phyloP scores from a whole-genome alignment of 1,140 invertebrate genomes.

The Drosophila takahashii region DNA sequence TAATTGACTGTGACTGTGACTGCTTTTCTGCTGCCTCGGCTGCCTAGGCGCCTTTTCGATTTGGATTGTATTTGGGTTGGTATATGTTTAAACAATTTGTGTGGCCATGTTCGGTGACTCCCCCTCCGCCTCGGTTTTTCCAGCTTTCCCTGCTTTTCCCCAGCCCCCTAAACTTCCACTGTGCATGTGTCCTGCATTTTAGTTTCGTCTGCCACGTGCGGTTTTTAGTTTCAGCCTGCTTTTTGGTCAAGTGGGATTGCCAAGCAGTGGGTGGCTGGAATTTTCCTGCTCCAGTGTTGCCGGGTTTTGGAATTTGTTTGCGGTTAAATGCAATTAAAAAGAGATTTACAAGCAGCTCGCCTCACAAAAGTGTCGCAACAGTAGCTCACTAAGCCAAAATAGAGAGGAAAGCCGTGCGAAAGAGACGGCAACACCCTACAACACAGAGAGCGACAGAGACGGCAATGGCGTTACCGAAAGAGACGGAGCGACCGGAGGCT shows the following conservation, averaged over 20 bases:
- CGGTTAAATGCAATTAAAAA: constrained; percentile 80
- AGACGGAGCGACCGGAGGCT: not conserved
- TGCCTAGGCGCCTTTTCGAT: constrained; percentile 53
- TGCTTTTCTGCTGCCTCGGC: constrained; percentile 20
- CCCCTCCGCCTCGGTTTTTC: not conserved
- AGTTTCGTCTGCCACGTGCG: constrained; percentile 62
- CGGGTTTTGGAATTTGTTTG: constrained; percentile 72
- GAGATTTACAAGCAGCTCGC: constrained; percentile 72
- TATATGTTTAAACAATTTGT: constrained; percentile 80
- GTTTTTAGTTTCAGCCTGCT: constrained; percentile 53
- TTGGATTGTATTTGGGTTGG: constrained; percentile 55
- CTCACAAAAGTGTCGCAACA: constrained; percentile 51
- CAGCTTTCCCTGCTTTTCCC: not conserved
- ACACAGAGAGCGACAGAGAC: not conserved
- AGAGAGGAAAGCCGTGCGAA: not conserved
- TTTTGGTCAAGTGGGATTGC: constrained; percentile 9
- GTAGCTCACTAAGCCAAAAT: constrained; percentile 15
- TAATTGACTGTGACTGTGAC: constrained; percentile 77
- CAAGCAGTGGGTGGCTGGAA: constrained; percentile 10
- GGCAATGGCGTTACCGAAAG: not conserved
- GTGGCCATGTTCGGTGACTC: constrained; percentile 19
- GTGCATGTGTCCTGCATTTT: constrained; percentile 52
- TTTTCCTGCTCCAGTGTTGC: constrained; percentile 28
- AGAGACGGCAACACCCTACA: not conserved
- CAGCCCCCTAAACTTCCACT: not conserved